Percentiles rank a stretch among this genome's conserved stretches.
These are phyloP conservation scores for Stercorarius parasiticus DNA, from an alignment of 2,113 vertebrate species.

Conservation along the genomic window DNA sequence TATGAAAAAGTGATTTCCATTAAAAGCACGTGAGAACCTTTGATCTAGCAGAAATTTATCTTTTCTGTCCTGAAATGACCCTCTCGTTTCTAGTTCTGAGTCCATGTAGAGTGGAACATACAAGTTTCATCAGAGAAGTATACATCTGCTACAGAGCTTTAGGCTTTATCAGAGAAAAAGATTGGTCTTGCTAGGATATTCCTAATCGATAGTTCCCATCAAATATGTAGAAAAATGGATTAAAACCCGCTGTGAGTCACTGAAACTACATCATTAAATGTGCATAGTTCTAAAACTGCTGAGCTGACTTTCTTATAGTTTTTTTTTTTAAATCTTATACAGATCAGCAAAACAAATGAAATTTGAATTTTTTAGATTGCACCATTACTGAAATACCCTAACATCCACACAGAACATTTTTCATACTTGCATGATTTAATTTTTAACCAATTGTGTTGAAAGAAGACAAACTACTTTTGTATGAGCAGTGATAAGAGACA, in stretches of 20 bases:
- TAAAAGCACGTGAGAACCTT: neutral
- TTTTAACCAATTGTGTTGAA: neutral
- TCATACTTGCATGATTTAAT: neutral
- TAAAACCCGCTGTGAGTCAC: neutral
- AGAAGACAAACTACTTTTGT: neutral
- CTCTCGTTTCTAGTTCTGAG: neutral
- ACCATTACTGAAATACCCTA: neutral
- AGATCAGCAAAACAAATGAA: neutral
- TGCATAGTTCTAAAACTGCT: neutral
- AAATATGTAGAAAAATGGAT: neutral
- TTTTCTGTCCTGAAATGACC: constrained; percentile 21
- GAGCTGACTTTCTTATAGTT: neutral
- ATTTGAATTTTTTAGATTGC: neutral
- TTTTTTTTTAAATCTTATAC: neutral
- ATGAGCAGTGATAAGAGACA: neutral
- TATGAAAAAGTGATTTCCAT: neutral
- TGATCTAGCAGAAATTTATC: neutral
- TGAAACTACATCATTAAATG: neutral
- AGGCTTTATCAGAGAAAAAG: neutral
- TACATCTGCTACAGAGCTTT: neutral
- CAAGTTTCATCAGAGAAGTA: neutral
- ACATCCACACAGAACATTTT: neutral
- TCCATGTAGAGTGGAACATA: neutral
- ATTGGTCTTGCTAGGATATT: neutral
- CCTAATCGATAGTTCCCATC: neutral